Evolutionary conservation across 1,140 invertebrate genomes (phyloP).

Genomic region (Pseudomyrmex concolor): DNA sequence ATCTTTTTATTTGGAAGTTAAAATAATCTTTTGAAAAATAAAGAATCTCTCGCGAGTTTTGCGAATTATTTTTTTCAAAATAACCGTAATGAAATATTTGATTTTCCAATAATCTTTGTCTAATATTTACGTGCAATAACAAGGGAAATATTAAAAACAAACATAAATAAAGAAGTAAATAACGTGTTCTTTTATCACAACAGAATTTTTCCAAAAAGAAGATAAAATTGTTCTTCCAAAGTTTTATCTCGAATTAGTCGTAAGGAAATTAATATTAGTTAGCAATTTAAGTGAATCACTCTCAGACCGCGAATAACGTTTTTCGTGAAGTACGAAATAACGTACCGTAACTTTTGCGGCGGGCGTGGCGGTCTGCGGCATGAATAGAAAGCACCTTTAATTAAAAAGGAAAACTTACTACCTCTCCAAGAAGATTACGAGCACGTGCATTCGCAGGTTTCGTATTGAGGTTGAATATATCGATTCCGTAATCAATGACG

Average conservation of each 20-base stretch:
- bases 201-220: not conserved
- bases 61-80: too few species aligned
- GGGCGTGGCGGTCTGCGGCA: constrained; percentile 70
- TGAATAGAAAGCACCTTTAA: constrained; percentile 78
- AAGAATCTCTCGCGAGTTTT: not conserved
- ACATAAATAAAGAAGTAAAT: too few species aligned
- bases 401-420: constrained; percentile 76
- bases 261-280: not conserved
- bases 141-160: too few species aligned
- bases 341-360: constrained; percentile 71
- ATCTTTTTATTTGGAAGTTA: constrained; percentile 19
- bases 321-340: constrained; percentile 73
- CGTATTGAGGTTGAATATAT: constrained; percentile 46
- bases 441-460: constrained; percentile 39
- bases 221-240: not conserved
- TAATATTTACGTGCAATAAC: too few species aligned
- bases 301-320: constrained; percentile 63
- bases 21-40: not conserved
- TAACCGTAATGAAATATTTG: too few species aligned
- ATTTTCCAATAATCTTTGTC: too few species aligned
- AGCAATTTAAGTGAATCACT: constrained; percentile 33
- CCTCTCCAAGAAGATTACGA: constrained; percentile 67
- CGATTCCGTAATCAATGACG: constrained; percentile 21
- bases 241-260: not conserved
- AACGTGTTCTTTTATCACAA: too few species aligned